Evolutionary conservation across 1,140 invertebrate species (phyloP).

Genomic region (Drosophila teissieri): DNA sequence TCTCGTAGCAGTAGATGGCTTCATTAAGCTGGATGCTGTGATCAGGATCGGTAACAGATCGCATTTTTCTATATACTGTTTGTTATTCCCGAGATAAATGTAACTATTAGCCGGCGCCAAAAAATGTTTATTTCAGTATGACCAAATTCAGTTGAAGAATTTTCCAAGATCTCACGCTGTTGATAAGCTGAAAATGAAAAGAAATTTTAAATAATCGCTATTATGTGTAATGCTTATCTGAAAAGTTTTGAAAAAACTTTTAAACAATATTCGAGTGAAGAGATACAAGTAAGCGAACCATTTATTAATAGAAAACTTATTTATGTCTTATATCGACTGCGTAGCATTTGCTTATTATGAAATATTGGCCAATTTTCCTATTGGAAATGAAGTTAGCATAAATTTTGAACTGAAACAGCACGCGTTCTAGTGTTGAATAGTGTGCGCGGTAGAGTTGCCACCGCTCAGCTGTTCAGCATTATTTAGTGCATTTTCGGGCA

Average conservation of each 20-base stretch:
- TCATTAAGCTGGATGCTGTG: slow-evolving; percentile 57
- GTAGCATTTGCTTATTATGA: no score
- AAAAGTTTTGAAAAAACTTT: neutral
- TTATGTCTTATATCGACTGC: no score
- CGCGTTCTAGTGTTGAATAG: slow-evolving; percentile 1
- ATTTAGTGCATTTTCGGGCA: slow-evolving; percentile 29
- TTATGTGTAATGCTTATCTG: no score
- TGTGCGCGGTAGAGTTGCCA: neutral
- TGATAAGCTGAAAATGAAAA: neutral
- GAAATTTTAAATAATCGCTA: neutral
- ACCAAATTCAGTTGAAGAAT: neutral
- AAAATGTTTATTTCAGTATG: slow-evolving; percentile 19
- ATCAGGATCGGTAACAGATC: slow-evolving; percentile 36
- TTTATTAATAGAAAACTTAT: no score
- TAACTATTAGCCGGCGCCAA: slow-evolving; percentile 33
- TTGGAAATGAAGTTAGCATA: neutral
- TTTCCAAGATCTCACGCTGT: neutral
- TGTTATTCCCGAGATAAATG: neutral
- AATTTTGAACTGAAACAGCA: neutral
- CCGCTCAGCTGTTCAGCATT: slow-evolving; percentile 4
- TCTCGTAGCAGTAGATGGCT: slow-evolving; percentile 61
- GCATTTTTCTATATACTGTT: slow-evolving; percentile 31
- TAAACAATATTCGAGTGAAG: no score
- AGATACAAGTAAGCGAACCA: no score
- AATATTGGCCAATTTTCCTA: no score